These are phyloP conservation scores for Cnemophilus loriae DNA, from an alignment of 2,113 vertebrate species.

Conservation along the genomic window DNA sequence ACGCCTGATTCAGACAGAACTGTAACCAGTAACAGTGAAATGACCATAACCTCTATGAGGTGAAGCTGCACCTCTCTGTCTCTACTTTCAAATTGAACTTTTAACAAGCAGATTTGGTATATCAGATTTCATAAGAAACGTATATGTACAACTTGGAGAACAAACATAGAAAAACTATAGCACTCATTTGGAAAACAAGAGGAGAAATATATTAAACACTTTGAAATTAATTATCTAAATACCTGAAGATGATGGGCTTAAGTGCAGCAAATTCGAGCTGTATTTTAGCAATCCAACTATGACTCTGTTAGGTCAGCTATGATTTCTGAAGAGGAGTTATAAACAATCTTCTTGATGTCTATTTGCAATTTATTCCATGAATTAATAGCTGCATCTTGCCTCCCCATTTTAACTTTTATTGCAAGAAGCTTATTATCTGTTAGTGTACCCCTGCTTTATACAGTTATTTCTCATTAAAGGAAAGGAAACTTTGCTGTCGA, in stretches of 20 bases:
- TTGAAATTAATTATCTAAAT: background rate
- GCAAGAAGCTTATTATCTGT: background rate
- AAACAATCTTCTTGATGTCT: background rate
- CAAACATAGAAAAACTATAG: background rate
- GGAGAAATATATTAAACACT: background rate
- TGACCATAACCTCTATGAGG: background rate
- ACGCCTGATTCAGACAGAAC: conserved; percentile 70
- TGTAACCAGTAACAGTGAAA: conserved; percentile 38
- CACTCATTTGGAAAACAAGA: background rate
- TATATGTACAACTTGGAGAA: background rate
- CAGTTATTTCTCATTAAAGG: background rate
- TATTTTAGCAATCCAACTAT: background rate
- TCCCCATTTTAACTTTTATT: background rate
- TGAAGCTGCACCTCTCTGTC: background rate
- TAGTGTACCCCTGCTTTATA: background rate
- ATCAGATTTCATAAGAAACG: background rate
- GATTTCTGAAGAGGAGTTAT: background rate
- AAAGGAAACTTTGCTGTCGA: background rate
- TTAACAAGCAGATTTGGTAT: background rate
- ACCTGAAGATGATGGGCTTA: background rate
- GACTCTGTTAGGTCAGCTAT: background rate
- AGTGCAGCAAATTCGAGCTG: background rate
- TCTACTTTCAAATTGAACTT: background rate
- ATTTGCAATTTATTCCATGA: background rate
- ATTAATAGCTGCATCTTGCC: background rate